phyloP scores from a whole-genome alignment of 2,797 vertebrate genomes.

The Neomorphus geoffroyi region DNA sequence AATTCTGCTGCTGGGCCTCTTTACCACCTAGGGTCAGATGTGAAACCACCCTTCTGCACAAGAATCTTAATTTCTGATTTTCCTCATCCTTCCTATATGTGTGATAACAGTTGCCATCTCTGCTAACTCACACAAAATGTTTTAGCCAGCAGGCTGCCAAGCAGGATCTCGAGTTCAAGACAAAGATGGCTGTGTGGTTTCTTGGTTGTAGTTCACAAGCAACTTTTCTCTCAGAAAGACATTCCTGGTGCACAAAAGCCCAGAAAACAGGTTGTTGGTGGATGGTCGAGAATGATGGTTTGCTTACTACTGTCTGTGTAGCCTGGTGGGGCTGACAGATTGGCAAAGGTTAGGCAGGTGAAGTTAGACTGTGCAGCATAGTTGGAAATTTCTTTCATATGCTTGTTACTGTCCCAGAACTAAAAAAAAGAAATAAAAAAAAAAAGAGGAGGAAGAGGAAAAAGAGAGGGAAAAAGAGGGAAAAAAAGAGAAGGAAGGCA shows the following conservation, averaged over 20 bases:
- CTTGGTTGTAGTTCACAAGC: neutral
- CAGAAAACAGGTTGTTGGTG: neutral
- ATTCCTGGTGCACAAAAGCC: neutral
- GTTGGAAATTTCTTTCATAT: neutral
- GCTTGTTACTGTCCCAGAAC: neutral
- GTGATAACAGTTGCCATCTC: neutral
- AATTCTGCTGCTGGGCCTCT: neutral
- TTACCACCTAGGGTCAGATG: neutral
- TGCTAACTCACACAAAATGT: neutral
- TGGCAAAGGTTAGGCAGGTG: neutral
- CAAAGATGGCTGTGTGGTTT: rapidly evolving
- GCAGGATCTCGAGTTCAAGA: neutral
- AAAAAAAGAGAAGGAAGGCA: no score
- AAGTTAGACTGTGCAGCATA: neutral
- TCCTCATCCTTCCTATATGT: neutral
- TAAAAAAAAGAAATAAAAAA: neutral
- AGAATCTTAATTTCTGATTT: neutral
- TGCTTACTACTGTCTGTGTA: neutral
- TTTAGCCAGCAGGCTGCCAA: neutral
- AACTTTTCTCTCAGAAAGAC: neutral
- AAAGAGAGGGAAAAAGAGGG: neutral
- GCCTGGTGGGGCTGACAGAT: neutral
- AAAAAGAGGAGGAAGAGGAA: rapidly evolving
- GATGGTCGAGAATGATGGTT: neutral
- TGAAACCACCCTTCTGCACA: neutral